Conservation (phyloP, 2,113 vertebrate genomes). For the Marcusenius ussheri region DNA sequence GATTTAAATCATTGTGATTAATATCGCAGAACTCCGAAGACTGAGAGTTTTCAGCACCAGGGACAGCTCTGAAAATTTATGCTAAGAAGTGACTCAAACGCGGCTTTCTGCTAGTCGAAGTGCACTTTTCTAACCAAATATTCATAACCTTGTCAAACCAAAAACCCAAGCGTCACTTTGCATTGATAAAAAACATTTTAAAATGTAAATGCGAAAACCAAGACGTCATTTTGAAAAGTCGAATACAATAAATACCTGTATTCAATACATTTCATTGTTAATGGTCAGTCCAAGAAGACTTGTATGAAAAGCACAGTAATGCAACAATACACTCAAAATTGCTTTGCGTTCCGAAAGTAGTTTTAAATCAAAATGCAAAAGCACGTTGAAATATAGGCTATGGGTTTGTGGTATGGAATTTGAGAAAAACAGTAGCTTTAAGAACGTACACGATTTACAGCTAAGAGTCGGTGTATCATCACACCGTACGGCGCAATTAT, state of each 20-base stretch:
- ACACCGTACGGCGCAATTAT: background rate
- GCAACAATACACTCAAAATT: background rate
- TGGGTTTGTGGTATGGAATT: background rate
- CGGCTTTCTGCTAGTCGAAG: background rate
- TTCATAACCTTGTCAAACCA: background rate
- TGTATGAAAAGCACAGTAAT: background rate
- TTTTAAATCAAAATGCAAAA: background rate
- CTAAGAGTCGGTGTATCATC: background rate
- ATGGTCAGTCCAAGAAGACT: background rate
- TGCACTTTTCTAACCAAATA: background rate
- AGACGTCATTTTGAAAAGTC: background rate
- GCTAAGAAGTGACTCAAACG: background rate
- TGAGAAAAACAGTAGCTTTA: background rate
- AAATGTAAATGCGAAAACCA: background rate
- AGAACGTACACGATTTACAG: background rate
- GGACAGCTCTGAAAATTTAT: slow-evolving; percentile 28
- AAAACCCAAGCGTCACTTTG: background rate
- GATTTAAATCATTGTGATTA: background rate
- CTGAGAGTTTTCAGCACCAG: slow-evolving; percentile 31
- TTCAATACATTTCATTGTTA: background rate
- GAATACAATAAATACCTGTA: background rate
- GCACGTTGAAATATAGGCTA: background rate
- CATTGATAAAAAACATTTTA: background rate
- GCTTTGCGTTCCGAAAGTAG: background rate
- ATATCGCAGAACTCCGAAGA: background rate